A percentile compares a stretch with the other conserved stretches of the same genome.
Evolutionary conservation across 2,797 vertebrate species (phyloP).

Genomic region (Phylloscopus collybita): DNA sequence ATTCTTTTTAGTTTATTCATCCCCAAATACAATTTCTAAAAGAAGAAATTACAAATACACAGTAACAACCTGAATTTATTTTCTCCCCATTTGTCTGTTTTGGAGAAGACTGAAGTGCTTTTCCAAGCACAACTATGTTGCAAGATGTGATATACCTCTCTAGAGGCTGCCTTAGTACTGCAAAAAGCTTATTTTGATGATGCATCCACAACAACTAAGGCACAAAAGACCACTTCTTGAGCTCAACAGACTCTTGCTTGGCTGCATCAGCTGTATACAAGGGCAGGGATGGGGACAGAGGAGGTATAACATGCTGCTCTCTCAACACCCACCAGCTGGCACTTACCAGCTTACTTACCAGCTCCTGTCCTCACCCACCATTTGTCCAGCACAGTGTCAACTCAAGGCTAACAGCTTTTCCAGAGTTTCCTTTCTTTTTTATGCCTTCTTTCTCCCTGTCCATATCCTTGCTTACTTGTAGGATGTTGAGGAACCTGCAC

Average conservation of each 20-base stretch:
- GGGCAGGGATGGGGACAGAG: not conserved
- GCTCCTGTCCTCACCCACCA: not conserved
- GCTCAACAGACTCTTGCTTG: not conserved
- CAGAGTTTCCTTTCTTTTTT: not conserved
- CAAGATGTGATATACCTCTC: not conserved
- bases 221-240: not conserved
- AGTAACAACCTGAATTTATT: not conserved
- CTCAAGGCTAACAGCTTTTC: not conserved
- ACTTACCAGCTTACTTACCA: not conserved
- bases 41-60: not conserved
- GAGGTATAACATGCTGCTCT: not conserved
- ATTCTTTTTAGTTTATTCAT: not conserved
- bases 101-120: not conserved
- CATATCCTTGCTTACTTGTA: too few relatives aligned
- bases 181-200: not conserved
- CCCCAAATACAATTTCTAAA: not conserved
- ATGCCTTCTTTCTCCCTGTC: not conserved
- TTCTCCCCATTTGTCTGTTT: not conserved
- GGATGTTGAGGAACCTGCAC: not conserved
- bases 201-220: not conserved
- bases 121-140: accelerated
- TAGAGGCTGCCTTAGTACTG: not conserved
- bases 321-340: not conserved
- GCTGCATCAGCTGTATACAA: not conserved
- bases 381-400: not conserved